Evolutionary conservation across 2,113 vertebrate genomes (phyloP).

Genomic region (Diadophis punctatus): DNA sequence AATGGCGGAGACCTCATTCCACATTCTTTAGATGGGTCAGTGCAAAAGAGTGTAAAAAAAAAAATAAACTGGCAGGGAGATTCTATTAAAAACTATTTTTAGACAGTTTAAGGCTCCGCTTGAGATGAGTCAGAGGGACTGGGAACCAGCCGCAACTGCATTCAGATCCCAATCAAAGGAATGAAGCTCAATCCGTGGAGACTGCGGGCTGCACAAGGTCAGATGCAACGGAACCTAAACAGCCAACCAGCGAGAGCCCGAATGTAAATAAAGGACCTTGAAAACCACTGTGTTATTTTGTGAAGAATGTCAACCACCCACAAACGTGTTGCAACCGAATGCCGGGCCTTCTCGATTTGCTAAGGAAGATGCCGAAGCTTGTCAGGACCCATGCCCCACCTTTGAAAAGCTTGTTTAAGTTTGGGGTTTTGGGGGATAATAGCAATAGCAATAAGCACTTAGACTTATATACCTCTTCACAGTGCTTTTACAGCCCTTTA

Average conservation of each 20-base stretch:
- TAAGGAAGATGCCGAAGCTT: background rate
- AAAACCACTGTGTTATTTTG: background rate
- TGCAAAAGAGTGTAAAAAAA: background rate
- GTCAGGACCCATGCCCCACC: no score
- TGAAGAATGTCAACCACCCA: background rate
- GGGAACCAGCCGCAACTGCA: background rate
- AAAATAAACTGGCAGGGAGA: background rate
- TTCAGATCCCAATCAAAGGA: background rate
- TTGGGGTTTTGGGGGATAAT: no score
- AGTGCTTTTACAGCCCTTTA: no score
- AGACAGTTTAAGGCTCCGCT: background rate
- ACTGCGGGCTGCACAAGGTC: background rate
- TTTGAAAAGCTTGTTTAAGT: no score
- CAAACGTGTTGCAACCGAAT: background rate
- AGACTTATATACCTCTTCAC: no score
- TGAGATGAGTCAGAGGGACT: background rate
- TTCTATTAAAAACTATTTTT: background rate
- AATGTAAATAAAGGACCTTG: background rate
- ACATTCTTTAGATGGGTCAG: background rate
- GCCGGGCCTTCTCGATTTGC: background rate
- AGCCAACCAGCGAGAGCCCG: background rate
- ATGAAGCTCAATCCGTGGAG: background rate
- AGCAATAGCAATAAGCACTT: no score
- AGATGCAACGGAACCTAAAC: no score
- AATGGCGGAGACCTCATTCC: background rate